A percentile compares a stretch with the other conserved stretches of the same genome.
Conservation (phyloP, 2,797 vertebrate species). For the Enteromius anoplus region DNA sequence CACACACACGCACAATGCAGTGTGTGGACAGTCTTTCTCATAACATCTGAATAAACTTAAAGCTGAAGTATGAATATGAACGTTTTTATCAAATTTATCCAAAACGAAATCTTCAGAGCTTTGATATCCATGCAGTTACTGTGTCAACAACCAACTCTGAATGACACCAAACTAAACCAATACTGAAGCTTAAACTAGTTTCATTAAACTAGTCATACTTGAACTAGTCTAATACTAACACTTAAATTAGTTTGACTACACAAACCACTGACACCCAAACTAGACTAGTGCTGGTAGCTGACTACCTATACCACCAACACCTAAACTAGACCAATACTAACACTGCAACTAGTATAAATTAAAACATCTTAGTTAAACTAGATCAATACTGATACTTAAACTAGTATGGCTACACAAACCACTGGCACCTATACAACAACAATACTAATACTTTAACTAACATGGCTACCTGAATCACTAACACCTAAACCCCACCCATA, state of each 20-base stretch:
- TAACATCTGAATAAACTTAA: neutral
- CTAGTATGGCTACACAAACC: no score
- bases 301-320: neutral
- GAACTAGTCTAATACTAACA: neutral
- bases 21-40: neutral
- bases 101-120: neutral
- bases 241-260: neutral
- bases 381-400: neutral
- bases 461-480: neutral
- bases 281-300: neutral
- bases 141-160: neutral
- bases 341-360: neutral
- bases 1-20: neutral
- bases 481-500: neutral
- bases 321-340: neutral
- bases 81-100: neutral
- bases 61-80: neutral
- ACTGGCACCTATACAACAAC: neutral
- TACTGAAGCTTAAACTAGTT: neutral
- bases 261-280: neutral
- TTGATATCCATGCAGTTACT: neutral
- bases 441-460: neutral
- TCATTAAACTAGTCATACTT: neutral
- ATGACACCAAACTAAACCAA: neutral
- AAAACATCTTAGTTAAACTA: neutral